Percentiles rank a stretch among this genome's conserved stretches.
Conservation (phyloP, 2,888 invertebrate genomes). For the Acleris cristana region DNA sequence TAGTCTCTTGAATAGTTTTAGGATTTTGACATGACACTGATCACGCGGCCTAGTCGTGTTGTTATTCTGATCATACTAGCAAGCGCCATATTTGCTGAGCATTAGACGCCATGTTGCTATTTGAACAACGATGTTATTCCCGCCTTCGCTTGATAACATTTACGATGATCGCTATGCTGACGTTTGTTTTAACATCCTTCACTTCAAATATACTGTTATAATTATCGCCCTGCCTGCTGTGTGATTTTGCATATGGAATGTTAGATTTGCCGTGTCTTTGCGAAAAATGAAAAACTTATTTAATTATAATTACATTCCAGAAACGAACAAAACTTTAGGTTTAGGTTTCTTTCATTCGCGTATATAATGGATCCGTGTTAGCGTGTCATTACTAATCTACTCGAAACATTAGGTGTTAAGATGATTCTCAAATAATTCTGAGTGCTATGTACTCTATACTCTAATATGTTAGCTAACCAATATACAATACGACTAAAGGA, state of each 20-base stretch:
- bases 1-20: background rate
- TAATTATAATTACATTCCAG: too few relatives aligned
- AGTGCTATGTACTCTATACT: background rate
- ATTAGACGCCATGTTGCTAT: constrained; percentile 32
- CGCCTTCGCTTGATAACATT: constrained; percentile 26
- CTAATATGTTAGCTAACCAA: too few relatives aligned
- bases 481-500: too few relatives aligned
- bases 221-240: background rate
- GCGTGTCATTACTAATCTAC: background rate
- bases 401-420: background rate
- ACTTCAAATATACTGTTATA: background rate
- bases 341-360: too few relatives aligned
- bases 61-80: constrained; percentile 13
- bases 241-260: background rate
- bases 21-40: background rate
- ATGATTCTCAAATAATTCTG: background rate
- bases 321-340: too few relatives aligned
- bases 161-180: constrained; percentile 27
- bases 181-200: constrained; percentile 1
- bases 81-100: constrained; percentile 26
- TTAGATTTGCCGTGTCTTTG: too few relatives aligned
- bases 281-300: too few relatives aligned
- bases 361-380: background rate
- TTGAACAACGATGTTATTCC: constrained; percentile 28
- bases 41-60: constrained; percentile 12